Base-by-base conservation (phyloP, 2,888 invertebrate species). In the Diarsia mendica region DNA sequence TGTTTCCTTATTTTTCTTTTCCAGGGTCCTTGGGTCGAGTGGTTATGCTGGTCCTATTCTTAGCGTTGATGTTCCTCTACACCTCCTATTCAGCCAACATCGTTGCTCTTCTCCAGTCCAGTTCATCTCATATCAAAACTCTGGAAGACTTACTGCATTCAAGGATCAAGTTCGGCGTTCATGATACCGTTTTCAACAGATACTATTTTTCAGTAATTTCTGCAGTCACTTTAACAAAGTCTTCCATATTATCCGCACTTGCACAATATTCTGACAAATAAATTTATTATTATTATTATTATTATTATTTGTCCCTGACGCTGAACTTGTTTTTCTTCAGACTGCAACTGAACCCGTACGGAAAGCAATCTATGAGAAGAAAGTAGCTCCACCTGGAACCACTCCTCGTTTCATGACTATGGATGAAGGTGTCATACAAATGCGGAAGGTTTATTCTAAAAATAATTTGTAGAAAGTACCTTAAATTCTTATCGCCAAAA, bases 71-170 rank as follows among this genome's bases (percentile, higher is more conserved):
- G 95, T 98, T 98, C 86, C 93, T 98, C 0, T 98, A 98, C 89
- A 97, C 98, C 0, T 98, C 98, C 0, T 98, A 98, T 88, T 97
- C 98, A 0, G 98, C 98, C 0, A 98, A 98, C 87, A 98, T 98
- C 66, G 98, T 98, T 0, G 98, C 98, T 1, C 92, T 98, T 1
- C 94, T 98, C 0, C 98, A 98, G 89, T 97, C 98, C 0, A 97
- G 98, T 46, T 97, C 98, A 0, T 97, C 97, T 2, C 97, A 97
- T 83, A 97, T 98, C 74, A 96, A 96, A 85, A 97, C 97, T 0
- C 89, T 98, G 15, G 94, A 97, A 2, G 98, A 98, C 89, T 93
- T 98, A 44, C 91, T 97, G 5, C 95, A 97, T 79, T 98, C 98
- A 1, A 96, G 98, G 20, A 91, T 98, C 20, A 96, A 96, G 82